These are phyloP conservation scores for Trachymyrmex cornetzi DNA, from an alignment of 1,140 invertebrate species.

Conservation along the genomic window DNA sequence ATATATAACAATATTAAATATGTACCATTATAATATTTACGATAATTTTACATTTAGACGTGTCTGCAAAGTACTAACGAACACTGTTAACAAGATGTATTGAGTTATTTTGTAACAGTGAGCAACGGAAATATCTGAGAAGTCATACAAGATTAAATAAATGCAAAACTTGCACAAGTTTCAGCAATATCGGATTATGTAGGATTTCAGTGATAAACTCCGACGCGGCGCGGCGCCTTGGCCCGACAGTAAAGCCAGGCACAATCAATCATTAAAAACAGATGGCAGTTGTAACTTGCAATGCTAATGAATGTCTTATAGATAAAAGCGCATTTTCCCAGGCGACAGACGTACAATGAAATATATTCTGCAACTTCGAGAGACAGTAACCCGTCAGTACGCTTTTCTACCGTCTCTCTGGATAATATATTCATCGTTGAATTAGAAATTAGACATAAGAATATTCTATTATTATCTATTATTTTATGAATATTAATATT, in stretches of 20 bases:
- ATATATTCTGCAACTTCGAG: not conserved
- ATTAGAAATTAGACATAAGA: constrained; percentile 1
- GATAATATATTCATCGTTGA: not conserved
- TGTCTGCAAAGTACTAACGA: not conserved
- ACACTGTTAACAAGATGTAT: not conserved
- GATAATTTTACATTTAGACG: not conserved
- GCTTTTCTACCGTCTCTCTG: not conserved
- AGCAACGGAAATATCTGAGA: not conserved
- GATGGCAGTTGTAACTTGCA: constrained; percentile 34
- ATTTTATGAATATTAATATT: not conserved
- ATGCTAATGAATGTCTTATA: constrained; percentile 30
- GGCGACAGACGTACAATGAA: constrained; percentile 17
- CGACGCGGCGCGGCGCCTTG: not conserved
- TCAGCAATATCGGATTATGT: not conserved
- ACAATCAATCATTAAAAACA: constrained; percentile 51
- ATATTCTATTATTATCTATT: not conserved
- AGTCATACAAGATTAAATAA: constrained; percentile 39
- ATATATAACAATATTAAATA: not conserved
- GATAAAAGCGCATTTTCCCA: constrained; percentile 24
- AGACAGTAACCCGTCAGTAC: not conserved
- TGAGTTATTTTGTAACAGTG: not conserved
- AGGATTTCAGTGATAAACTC: constrained; percentile 8
- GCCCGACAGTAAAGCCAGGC: not conserved
- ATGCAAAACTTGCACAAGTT: constrained; percentile 26
- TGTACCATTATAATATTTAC: not conserved